A percentile compares a stretch with the other conserved stretches of the same genome.
Conservation (phyloP, 2,797 vertebrate genomes). For the Sparidentex hasta region DNA sequence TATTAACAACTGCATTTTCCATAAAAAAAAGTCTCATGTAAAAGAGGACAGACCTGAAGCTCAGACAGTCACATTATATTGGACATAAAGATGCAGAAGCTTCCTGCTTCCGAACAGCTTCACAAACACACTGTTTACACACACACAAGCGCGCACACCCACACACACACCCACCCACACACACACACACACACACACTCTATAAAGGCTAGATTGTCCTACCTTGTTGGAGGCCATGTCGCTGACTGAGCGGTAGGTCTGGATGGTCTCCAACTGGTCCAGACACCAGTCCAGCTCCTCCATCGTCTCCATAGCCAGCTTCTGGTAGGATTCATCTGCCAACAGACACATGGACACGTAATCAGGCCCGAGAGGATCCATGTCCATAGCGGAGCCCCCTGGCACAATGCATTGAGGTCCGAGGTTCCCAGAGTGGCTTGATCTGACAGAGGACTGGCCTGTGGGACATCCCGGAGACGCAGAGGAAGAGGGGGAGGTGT, state of each 20-base stretch:
- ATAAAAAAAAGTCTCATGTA: background rate
- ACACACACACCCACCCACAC: too few relatives aligned
- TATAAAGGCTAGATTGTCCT: constrained; percentile 62
- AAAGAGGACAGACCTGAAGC: background rate
- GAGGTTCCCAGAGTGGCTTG: constrained; percentile 68
- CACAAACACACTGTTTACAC: too few relatives aligned
- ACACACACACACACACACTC: background rate
- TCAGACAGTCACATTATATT: background rate
- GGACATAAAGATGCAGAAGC: background rate
- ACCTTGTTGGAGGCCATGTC: constrained; percentile 99
- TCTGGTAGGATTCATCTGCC: constrained; percentile 98
- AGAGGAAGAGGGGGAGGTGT: constrained; percentile 79
- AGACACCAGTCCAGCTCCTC: constrained; percentile 99
- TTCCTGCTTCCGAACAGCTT: background rate
- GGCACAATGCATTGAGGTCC: constrained; percentile 61
- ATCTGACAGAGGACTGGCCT: constrained; percentile 60
- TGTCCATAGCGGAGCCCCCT: constrained; percentile 60
- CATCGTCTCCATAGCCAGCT: constrained; percentile 97
- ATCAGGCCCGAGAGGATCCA: constrained; percentile 88
- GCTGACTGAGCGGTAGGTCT: constrained; percentile 98
- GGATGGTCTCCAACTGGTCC: constrained; percentile 98
- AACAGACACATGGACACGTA: constrained; percentile 93
- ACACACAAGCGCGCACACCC: too few relatives aligned
- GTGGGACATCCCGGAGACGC: constrained; percentile 67
- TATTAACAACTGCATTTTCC: background rate